phyloP scores from a whole-genome alignment of 2,113 vertebrate species.

The Tetrao urogallus region DNA sequence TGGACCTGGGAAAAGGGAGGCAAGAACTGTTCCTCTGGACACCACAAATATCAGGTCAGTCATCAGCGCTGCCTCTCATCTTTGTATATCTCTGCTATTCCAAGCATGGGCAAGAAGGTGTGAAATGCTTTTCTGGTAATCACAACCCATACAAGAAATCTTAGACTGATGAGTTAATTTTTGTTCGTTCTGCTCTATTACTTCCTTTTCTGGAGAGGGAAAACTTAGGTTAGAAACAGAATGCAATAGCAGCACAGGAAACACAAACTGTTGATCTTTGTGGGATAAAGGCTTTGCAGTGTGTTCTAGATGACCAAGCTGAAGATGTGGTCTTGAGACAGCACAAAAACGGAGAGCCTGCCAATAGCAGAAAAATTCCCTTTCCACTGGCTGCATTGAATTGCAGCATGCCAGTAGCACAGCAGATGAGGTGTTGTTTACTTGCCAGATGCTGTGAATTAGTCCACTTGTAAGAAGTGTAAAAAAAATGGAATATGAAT shows the following conservation, averaged over 20 bases:
- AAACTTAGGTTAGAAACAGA: background rate
- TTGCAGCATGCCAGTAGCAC: accelerated
- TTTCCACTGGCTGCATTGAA: background rate
- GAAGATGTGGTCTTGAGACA: background rate
- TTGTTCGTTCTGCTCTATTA: background rate
- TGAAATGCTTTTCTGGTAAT: background rate
- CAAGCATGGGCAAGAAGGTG: background rate
- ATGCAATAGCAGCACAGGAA: background rate
- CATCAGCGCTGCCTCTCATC: background rate
- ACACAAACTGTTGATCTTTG: background rate
- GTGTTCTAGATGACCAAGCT: background rate
- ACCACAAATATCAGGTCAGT: constrained; percentile 92
- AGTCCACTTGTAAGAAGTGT: constrained; percentile 20
- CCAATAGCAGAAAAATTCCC: background rate
- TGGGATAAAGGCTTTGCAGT: background rate
- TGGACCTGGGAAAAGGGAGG: constrained; percentile 91
- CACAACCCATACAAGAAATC: background rate
- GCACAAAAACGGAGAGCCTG: background rate
- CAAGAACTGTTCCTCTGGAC: constrained; percentile 90
- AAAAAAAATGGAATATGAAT: constrained; percentile 3
- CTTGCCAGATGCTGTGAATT: constrained; percentile 29
- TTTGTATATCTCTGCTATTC: background rate
- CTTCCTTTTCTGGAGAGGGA: background rate
- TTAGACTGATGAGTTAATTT: background rate
- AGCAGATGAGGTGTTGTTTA: background rate